Percentiles rank a stretch among this genome's conserved stretches.
These are phyloP conservation scores for Salvator merianae DNA, from an alignment of 2,113 vertebrate species.

Conservation along the genomic window DNA sequence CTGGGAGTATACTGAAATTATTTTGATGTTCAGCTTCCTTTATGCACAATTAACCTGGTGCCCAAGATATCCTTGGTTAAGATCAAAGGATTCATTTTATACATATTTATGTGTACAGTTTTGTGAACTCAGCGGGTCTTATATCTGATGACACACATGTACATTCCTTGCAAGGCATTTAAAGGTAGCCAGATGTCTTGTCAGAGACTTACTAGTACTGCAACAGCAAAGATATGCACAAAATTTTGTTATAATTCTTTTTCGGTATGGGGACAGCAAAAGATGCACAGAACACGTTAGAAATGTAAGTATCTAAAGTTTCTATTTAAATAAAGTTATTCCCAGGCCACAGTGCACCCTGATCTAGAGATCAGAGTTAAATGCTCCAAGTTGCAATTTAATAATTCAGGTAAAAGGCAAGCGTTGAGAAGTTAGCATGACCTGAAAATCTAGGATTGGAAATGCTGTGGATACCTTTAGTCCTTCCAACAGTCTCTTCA, in stretches of 20 bases:
- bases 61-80: not conserved
- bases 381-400: not conserved
- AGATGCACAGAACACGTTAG: not conserved
- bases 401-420: not conserved
- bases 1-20: not conserved
- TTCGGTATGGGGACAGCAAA: too few species aligned
- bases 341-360: not conserved
- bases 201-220: not conserved
- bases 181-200: not conserved
- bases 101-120: not conserved
- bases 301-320: not conserved
- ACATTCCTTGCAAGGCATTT: not conserved
- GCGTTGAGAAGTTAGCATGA: not conserved
- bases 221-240: not conserved
- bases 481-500: not conserved
- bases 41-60: not conserved
- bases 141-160: too few species aligned
- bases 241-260: not conserved
- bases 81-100: not conserved
- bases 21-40: not conserved
- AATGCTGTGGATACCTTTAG: not conserved
- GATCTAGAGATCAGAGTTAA: not conserved
- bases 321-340: not conserved
- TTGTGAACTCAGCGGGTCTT: not conserved
- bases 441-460: not conserved